Conservation (phyloP, 2,888 invertebrate genomes). For the Hanleya hanleyi region DNA sequence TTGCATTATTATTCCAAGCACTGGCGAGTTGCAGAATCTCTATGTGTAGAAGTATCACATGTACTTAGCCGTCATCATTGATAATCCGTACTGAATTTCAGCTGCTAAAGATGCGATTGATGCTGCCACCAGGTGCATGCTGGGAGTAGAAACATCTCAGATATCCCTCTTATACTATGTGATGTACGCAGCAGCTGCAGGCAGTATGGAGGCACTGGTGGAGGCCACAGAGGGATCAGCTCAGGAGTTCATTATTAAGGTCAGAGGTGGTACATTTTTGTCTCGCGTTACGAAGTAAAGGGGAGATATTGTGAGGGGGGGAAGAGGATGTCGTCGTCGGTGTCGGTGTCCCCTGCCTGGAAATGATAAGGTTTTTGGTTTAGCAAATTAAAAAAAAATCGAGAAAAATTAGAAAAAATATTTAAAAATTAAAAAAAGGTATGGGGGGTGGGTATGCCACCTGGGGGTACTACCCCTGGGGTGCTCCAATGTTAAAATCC, state of each 20-base stretch:
- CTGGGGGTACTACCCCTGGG: too few species aligned
- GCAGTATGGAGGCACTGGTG: conserved; percentile 59
- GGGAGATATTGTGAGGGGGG: background rate
- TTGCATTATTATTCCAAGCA: too few species aligned
- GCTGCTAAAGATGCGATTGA: conserved; percentile 60
- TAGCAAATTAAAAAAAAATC: background rate
- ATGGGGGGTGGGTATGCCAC: too few species aligned
- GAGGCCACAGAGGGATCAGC: conserved; percentile 61
- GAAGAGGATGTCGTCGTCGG: background rate
- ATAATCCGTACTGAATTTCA: conserved; percentile 32
- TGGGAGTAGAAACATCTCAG: conserved; percentile 68
- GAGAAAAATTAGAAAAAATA: background rate
- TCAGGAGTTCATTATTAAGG: conserved; percentile 69
- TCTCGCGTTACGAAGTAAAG: background rate
- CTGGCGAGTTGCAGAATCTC: too few species aligned
- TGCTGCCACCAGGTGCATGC: conserved; percentile 60
- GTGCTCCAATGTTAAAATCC: too few species aligned
- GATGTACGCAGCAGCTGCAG: conserved; percentile 65
- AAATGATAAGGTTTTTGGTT: background rate
- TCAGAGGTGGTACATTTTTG: conserved; percentile 35
- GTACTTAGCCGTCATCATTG: too few species aligned
- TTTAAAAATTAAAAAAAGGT: too few species aligned
- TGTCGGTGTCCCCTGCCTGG: too few species aligned
- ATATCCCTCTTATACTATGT: conserved; percentile 70
- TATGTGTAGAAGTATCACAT: too few species aligned